Evolutionary conservation across 2,113 vertebrate species (phyloP).

Genomic region (Mola mola): DNA sequence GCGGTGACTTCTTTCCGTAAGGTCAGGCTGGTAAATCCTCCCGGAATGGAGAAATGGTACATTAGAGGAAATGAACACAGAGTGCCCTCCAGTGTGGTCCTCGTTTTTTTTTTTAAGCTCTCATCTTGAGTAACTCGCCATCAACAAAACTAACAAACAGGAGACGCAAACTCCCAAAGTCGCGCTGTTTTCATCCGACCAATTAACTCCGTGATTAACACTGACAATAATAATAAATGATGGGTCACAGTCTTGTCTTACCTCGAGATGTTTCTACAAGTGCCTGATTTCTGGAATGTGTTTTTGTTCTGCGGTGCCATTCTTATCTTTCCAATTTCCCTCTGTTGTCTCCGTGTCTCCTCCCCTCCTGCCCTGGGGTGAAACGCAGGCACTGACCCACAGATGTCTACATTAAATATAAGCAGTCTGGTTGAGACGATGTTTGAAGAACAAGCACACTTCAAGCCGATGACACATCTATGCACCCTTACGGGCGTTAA

Average conservation of each 20-base stretch:
- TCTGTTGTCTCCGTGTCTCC: slow-evolving; percentile 34
- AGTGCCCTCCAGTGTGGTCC: slow-evolving; percentile 7
- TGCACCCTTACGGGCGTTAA: slow-evolving; percentile 69
- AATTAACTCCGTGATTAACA: slow-evolving; percentile 29
- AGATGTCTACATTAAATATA: slow-evolving; percentile 53
- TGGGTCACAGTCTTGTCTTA: slow-evolving; percentile 63
- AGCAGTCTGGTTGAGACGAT: slow-evolving; percentile 34
- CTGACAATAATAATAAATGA: slow-evolving; percentile 29
- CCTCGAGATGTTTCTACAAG: slow-evolving; percentile 76
- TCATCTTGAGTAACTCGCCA: slow-evolving; percentile 6
- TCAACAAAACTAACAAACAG: slow-evolving; percentile 11
- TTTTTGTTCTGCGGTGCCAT: slow-evolving; percentile 71
- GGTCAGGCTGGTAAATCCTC: slow-evolving; percentile 49
- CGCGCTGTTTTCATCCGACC: slow-evolving; percentile 34
- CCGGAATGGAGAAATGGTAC: slow-evolving; percentile 43
- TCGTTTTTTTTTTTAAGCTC: slow-evolving; percentile 38
- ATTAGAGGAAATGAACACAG: slow-evolving; percentile 34
- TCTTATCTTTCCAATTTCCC: slow-evolving; percentile 43
- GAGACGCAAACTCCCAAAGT: slow-evolving; percentile 14
- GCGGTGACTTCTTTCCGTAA: slow-evolving; percentile 29
- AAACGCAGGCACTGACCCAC: slow-evolving; percentile 64
- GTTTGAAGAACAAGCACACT: slow-evolving; percentile 49
- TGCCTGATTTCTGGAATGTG: slow-evolving; percentile 79
- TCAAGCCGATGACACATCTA: slow-evolving; percentile 71
- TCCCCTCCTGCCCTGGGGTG: slow-evolving; percentile 39